A percentile compares a stretch with the other conserved stretches of the same genome.
Conservation (phyloP, 2,113 vertebrate genomes). For the Cairina moschata region DNA sequence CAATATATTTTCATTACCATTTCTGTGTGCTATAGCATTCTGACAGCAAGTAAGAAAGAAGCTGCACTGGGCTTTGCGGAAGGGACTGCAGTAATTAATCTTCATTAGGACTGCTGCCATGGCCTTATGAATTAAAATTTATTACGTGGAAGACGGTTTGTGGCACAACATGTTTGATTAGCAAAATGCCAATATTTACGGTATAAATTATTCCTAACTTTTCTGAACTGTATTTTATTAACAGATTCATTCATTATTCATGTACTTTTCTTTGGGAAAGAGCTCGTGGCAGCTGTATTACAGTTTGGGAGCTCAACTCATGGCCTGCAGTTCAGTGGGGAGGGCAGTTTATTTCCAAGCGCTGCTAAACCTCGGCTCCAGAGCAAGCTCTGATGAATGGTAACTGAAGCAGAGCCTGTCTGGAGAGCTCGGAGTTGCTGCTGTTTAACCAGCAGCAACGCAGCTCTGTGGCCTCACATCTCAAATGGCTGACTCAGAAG, state of each 20-base stretch:
- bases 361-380: background rate
- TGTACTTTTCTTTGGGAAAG: background rate
- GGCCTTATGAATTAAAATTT: conserved; percentile 76
- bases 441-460: background rate
- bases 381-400: background rate
- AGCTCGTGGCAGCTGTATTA: background rate
- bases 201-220: conserved; percentile 39
- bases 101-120: conserved; percentile 73
- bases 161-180: conserved; percentile 70
- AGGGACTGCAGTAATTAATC: conserved; percentile 78
- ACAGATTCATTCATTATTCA: conserved; percentile 54
- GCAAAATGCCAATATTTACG: conserved; percentile 56
- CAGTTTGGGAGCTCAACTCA: background rate
- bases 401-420: background rate
- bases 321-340: background rate
- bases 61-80: conserved; percentile 55
- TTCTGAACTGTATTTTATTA: conserved; percentile 45
- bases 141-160: conserved; percentile 60
- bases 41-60: conserved; percentile 66
- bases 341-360: background rate
- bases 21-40: conserved; percentile 32
- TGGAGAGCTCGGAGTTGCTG: background rate
- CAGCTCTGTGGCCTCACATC: background rate
- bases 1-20: conserved; percentile 65
- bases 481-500: background rate